A percentile compares a stretch with the other conserved stretches of the same genome.
Evolutionary conservation across 2,113 vertebrate genomes (phyloP).

Genomic region (Eulacestoma nigropectus): DNA sequence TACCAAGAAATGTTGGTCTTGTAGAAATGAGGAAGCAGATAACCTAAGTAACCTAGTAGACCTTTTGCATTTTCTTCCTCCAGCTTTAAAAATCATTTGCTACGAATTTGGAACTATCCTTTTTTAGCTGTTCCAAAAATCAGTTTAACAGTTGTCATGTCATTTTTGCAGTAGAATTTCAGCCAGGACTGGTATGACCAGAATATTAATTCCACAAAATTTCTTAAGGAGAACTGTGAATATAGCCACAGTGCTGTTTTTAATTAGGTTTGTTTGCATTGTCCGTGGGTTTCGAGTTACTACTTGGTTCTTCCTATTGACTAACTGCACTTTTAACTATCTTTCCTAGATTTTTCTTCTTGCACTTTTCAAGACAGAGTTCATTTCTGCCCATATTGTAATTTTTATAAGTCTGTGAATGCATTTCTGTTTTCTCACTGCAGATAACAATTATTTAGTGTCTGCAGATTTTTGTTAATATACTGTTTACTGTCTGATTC

Average conservation of each 20-base stretch:
- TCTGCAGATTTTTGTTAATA: neutral
- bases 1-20: neutral
- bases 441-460: neutral
- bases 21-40: neutral
- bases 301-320: neutral
- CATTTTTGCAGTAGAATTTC: neutral
- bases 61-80: neutral
- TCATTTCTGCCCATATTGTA: neutral
- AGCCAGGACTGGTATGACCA: neutral
- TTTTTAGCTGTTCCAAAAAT: neutral
- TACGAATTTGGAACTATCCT: neutral
- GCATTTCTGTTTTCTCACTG: neutral
- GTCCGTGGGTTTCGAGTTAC: neutral
- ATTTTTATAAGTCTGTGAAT: neutral
- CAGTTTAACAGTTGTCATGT: neutral
- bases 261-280: neutral
- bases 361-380: neutral
- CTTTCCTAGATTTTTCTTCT: neutral
- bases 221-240: neutral
- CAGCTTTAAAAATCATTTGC: neutral
- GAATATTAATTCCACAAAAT: neutral
- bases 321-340: neutral
- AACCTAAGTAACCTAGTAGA: neutral
- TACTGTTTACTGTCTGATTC: neutral
- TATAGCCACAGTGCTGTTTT: neutral